Conservation (phyloP, 2,113 vertebrate species). For the Dasyornis broadbenti region DNA sequence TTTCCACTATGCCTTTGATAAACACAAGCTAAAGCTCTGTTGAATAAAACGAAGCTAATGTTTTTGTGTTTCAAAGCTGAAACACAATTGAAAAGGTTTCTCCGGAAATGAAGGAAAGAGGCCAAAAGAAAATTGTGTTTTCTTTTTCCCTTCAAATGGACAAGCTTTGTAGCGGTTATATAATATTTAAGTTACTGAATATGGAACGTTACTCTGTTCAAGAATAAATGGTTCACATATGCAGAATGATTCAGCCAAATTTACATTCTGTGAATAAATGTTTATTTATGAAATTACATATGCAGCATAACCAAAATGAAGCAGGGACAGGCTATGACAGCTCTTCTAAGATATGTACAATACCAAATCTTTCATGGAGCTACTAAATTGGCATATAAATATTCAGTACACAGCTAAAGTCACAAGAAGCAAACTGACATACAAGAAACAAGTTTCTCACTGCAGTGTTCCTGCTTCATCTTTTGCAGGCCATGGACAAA, state of each 20-base stretch:
- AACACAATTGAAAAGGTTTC: constrained; percentile 38
- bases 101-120: constrained; percentile 48
- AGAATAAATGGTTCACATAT: constrained; percentile 65
- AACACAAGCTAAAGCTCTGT: constrained; percentile 15
- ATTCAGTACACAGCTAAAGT: not conserved
- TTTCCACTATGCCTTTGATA: constrained; percentile 8
- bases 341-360: not conserved
- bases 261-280: constrained; percentile 59
- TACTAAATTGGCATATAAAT: constrained; percentile 6
- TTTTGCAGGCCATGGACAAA: not conserved
- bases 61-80: constrained; percentile 45
- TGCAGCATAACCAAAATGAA: constrained; percentile 11
- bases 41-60: constrained; percentile 41
- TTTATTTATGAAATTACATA: constrained; percentile 60
- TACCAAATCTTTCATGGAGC: not conserved
- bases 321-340: not conserved
- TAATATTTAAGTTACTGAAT: constrained; percentile 56
- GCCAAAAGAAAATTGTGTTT: constrained; percentile 47
- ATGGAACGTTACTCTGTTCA: constrained; percentile 1
- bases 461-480: not conserved
- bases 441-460: not conserved
- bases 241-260: constrained; percentile 56
- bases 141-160: constrained; percentile 47
- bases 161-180: constrained; percentile 59
- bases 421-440: not conserved